Base-by-base conservation (phyloP, 2,113 vertebrate genomes). In the Drymodes brunneopygia region DNA sequence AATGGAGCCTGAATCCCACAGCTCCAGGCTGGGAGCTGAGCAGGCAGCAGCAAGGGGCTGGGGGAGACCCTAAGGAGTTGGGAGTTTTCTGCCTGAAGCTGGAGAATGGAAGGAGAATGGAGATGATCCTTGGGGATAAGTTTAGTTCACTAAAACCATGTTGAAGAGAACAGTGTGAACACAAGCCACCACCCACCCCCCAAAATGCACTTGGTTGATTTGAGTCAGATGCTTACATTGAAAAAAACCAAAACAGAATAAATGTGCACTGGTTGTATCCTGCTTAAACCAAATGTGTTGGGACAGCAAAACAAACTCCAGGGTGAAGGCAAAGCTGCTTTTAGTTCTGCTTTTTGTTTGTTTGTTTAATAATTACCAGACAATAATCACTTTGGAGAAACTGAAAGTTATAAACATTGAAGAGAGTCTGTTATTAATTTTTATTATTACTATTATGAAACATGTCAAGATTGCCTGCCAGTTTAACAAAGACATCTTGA, bases 331-430 rank as follows among this genome's bases (percentile, higher is more conserved):
- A 92, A 62, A 88, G 82, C 82, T 83, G n/a, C 62, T 90, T 93
- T 77, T 65, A 88, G 64, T 62, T 70, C 67, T 88, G 42, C 22
- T 53, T 48, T 81, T 28, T 50, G 65, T 94, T 95, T 90, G 90
- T 79, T 96, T 94, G 72, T 83, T 92, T 90, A 93, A 88, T 88
- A 93, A 94, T 84, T 88, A 81, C 71, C 77, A 86, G 75, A 66
- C 69, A 62, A 83, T 67, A 86, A 92, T 62, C 1, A 78, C 64
- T 36, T 19, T 78, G 72, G 75, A 94, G 60, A 94, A 93, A 95
- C 54, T 81, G 69, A 58, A 82, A 88, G 82, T 66, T 81, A 62
- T 51, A 71, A 94, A 90, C 67, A 15, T 6, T 12, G 47, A 86
- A 86, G 64, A 73, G 64, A 67, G 23, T n/a, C 35, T 86, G 86